These are phyloP conservation scores for Hypsopygia costalis DNA, from an alignment of 2,888 invertebrate genomes.

Conservation along the genomic window DNA sequence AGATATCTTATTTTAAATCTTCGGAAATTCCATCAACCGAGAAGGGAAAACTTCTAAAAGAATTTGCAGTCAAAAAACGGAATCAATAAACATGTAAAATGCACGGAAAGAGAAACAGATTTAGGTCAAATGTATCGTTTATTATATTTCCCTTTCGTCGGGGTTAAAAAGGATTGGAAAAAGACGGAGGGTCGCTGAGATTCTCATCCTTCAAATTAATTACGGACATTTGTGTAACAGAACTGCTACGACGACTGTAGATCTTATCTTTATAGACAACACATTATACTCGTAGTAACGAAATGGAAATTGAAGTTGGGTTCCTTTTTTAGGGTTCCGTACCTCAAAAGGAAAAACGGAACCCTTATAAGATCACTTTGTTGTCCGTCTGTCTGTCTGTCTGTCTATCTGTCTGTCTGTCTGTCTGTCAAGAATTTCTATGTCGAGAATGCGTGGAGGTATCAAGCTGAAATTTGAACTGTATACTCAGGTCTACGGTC, in stretches of 20 bases:
- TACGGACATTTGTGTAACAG: conserved; percentile 25
- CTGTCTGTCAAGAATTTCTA: too few relatives aligned
- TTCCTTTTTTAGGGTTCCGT: too few relatives aligned
- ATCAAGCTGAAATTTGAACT: too few relatives aligned
- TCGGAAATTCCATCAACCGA: not conserved
- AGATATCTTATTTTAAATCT: too few relatives aligned
- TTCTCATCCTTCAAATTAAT: conserved; percentile 17
- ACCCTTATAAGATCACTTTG: too few relatives aligned
- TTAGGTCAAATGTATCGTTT: conserved; percentile 7
- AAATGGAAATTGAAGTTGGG: too few relatives aligned
- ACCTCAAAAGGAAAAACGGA: too few relatives aligned
- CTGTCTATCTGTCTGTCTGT: too few relatives aligned
- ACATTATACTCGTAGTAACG: too few relatives aligned
- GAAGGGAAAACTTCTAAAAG: not conserved
- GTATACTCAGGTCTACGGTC: too few relatives aligned
- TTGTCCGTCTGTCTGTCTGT: too few relatives aligned
- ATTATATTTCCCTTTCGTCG: conserved; percentile 3
- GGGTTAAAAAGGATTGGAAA: conserved; percentile 1
- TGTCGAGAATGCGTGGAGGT: too few relatives aligned
- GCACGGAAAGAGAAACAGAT: not conserved
- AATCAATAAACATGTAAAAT: conserved; percentile 1
- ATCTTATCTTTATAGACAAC: not conserved
- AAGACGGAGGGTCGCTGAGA: not conserved
- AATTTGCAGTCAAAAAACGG: not conserved
- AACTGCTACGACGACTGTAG: conserved; percentile 1